phyloP scores from a whole-genome alignment of 2,888 invertebrate genomes.

The Suillia variegata region DNA sequence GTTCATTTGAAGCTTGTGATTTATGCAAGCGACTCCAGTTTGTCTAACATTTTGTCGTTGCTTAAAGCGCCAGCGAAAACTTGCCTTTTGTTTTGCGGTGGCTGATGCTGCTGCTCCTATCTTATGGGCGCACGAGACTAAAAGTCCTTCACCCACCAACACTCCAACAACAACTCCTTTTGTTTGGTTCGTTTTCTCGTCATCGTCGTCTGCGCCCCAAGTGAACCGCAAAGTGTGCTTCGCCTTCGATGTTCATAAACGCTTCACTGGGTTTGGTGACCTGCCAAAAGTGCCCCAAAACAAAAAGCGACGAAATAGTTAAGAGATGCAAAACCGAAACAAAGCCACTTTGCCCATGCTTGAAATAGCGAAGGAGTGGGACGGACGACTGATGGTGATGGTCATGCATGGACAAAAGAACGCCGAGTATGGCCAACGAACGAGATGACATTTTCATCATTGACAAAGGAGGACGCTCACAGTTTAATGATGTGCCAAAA shows the following conservation, averaged over 20 bases:
- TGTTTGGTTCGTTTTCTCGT: too few species aligned
- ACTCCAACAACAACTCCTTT: not conserved
- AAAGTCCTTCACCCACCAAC: not conserved
- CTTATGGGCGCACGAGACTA: not conserved
- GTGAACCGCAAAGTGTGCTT: not conserved
- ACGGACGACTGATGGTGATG: not conserved
- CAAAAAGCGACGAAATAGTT: not conserved
- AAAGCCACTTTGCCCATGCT: not conserved
- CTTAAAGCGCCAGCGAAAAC: too few species aligned
- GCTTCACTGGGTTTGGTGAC: slow-evolving; percentile 13
- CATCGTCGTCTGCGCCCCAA: not conserved
- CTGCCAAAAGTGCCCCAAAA: slow-evolving; percentile 17
- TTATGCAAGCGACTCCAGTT: not conserved
- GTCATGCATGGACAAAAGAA: not conserved
- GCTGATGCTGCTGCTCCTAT: not conserved
- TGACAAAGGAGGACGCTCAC: slow-evolving; percentile 14
- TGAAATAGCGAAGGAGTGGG: not conserved
- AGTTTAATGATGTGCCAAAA: slow-evolving; percentile 20
- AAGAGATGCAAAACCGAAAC: too few species aligned
- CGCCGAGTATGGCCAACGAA: too few species aligned
- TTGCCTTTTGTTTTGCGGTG: not conserved
- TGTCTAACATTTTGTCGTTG: not conserved
- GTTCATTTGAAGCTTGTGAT: not conserved
- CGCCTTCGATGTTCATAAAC: not conserved
- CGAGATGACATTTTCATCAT: slow-evolving; percentile 9